These are phyloP conservation scores for Sebastes umbrosus DNA, from an alignment of 2,797 vertebrate species.

Conservation along the genomic window DNA sequence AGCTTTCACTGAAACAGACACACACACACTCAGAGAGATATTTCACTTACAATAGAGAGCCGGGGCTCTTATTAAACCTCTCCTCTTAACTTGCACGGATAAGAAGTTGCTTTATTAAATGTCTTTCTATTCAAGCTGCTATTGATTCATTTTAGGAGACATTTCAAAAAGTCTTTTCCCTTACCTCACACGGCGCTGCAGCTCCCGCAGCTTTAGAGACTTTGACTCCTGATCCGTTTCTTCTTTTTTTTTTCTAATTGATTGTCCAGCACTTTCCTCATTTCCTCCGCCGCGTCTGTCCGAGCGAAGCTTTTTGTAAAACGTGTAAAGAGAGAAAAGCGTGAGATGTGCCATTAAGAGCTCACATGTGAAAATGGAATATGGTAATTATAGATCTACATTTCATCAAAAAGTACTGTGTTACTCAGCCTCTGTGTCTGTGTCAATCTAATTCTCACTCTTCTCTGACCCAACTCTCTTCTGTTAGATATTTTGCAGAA, in stretches of 20 bases:
- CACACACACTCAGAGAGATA: conserved; percentile 18
- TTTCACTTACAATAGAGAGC: conserved; percentile 49
- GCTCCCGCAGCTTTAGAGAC: conserved; percentile 41
- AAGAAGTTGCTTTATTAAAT: conserved; percentile 68
- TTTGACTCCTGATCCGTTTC: conserved; percentile 43
- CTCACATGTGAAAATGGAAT: conserved; percentile 21
- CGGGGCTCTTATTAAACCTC: conserved; percentile 51
- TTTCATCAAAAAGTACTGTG: neutral
- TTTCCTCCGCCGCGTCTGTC: conserved; percentile 26
- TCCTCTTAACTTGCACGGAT: conserved; percentile 55
- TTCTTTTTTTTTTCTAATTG: conserved; percentile 29
- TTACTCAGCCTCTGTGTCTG: neutral
- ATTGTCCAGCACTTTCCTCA: conserved; percentile 49
- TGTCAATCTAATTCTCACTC: neutral
- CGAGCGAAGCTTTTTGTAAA: conserved; percentile 15
- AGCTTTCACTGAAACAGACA: neutral
- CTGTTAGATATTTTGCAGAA: neutral
- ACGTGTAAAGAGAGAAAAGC: neutral
- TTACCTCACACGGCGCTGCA: conserved; percentile 8
- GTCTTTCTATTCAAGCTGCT: conserved; percentile 54
- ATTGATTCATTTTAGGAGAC: conserved; percentile 63
- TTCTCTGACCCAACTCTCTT: neutral
- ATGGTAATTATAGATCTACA: conserved; percentile 7
- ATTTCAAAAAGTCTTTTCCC: conserved; percentile 57
- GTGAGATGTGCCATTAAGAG: conserved; percentile 3